Percentiles rank a stretch among this genome's conserved stretches.
Conservation (phyloP, 2,113 vertebrate species). For the Brienomyrus longianalis region DNA sequence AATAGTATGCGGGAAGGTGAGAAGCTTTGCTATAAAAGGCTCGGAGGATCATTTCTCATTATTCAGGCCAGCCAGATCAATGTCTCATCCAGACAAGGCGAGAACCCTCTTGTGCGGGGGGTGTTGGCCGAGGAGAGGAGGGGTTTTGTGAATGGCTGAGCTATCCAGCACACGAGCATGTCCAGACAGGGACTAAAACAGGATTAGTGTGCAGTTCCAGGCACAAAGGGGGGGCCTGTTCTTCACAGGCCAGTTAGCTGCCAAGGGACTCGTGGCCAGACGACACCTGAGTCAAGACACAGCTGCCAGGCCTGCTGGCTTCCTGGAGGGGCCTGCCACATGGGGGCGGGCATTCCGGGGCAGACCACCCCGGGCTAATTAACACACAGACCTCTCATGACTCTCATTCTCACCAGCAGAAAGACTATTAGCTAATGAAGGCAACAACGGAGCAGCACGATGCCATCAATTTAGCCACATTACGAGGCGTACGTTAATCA, state of each 20-base stretch:
- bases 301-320: slow-evolving; percentile 37
- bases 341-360: slow-evolving; percentile 2
- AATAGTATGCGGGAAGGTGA: neutral
- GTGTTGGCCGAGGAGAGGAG: neutral
- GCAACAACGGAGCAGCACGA: neutral
- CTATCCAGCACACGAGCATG: slow-evolving; percentile 18
- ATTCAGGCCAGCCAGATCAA: neutral
- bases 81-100: neutral
- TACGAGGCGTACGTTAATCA: neutral
- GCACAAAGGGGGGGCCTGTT: slow-evolving; percentile 25
- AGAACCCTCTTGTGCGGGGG: neutral
- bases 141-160: neutral
- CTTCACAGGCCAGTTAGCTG: neutral
- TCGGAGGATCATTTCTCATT: neutral
- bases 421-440: neutral
- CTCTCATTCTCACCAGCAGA: neutral
- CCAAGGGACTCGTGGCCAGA: slow-evolving; percentile 1
- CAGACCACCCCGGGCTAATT: neutral
- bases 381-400: neutral
- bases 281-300: slow-evolving; percentile 27
- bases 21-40: neutral
- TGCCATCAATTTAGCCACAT: neutral
- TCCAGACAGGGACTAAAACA: slow-evolving; percentile 29
- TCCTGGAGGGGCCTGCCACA: slow-evolving; percentile 34
- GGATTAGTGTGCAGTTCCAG: slow-evolving; percentile 5